Conservation (phyloP, 1,140 invertebrate species). For the Onthophagus taurus region DNA sequence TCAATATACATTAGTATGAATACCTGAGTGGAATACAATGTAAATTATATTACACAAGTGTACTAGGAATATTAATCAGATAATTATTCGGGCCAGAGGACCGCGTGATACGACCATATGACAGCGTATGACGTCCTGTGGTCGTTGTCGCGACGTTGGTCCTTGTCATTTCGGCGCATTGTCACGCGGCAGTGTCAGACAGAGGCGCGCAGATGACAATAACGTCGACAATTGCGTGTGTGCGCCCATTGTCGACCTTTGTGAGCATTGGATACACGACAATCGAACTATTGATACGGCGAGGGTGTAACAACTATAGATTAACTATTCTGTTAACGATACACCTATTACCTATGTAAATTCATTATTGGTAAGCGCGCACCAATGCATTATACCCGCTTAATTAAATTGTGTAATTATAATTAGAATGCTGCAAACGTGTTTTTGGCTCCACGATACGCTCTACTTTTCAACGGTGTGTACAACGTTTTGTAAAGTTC, state of each 20-base stretch:
- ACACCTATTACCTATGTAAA: slow-evolving; percentile 33
- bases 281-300: slow-evolving; percentile 30
- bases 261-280: slow-evolving; percentile 25
- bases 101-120: slow-evolving; percentile 5
- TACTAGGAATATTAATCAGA: slow-evolving; percentile 9
- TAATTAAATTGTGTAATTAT: slow-evolving; percentile 11
- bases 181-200: too few relatives aligned
- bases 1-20: too few relatives aligned
- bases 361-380: slow-evolving; percentile 25
- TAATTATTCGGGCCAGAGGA: slow-evolving; percentile 11
- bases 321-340: slow-evolving; percentile 34
- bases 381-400: not conserved
- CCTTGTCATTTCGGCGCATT: slow-evolving; percentile 30
- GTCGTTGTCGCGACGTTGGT: slow-evolving; percentile 12
- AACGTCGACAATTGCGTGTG: slow-evolving; percentile 33
- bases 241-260: slow-evolving; percentile 26
- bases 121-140: slow-evolving; percentile 9
- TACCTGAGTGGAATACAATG: too few relatives aligned
- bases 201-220: slow-evolving; percentile 28
- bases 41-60: too few relatives aligned
- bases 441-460: too few relatives aligned
- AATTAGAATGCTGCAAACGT: not conserved
- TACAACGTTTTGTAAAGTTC: too few relatives aligned
- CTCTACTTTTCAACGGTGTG: too few relatives aligned
- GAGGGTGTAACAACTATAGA: slow-evolving; percentile 31